A percentile compares a stretch with the other conserved stretches of the same genome.
Conservation (phyloP, 2,888 invertebrate species). For the Melanostoma scalare region DNA sequence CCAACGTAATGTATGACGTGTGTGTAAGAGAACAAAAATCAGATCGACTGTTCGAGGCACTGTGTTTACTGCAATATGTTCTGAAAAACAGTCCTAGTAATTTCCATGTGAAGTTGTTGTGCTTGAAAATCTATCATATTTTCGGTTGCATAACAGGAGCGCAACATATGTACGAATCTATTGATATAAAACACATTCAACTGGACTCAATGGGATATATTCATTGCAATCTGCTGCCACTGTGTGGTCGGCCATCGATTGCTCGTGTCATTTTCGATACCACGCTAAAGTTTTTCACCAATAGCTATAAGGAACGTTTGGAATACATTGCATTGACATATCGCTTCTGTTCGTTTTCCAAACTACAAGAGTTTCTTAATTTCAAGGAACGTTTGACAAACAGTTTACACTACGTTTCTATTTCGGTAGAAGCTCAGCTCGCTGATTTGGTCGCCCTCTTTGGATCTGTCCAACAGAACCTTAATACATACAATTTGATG, state of each 20-base stretch:
- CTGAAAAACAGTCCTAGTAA: slow-evolving; percentile 91
- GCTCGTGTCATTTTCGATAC: slow-evolving; percentile 88
- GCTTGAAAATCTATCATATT: slow-evolving; percentile 90
- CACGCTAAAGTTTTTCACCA: slow-evolving; percentile 92
- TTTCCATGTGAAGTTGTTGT: slow-evolving; percentile 93
- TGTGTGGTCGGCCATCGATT: slow-evolving; percentile 87
- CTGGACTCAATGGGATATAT: slow-evolving; percentile 94
- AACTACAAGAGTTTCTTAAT: slow-evolving; percentile 94
- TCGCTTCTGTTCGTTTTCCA: slow-evolving; percentile 96
- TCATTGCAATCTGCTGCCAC: slow-evolving; percentile 89
- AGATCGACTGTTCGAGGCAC: slow-evolving; percentile 85
- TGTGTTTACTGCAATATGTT: slow-evolving; percentile 88
- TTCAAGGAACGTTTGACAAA: slow-evolving; percentile 91
- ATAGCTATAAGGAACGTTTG: slow-evolving; percentile 94
- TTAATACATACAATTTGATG: slow-evolving; percentile 84
- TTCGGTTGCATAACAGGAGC: slow-evolving; percentile 89
- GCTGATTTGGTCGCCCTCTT: slow-evolving; percentile 85
- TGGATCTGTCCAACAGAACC: slow-evolving; percentile 80
- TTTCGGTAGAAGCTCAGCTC: slow-evolving; percentile 87
- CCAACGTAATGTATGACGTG: slow-evolving; percentile 83
- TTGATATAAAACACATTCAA: slow-evolving; percentile 97
- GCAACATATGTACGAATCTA: slow-evolving; percentile 87
- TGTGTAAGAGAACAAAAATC: slow-evolving; percentile 84
- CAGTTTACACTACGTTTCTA: slow-evolving; percentile 89
- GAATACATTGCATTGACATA: slow-evolving; percentile 96